Conservation (phyloP, 2,797 vertebrate genomes). For the Okamejei kenojei region DNA sequence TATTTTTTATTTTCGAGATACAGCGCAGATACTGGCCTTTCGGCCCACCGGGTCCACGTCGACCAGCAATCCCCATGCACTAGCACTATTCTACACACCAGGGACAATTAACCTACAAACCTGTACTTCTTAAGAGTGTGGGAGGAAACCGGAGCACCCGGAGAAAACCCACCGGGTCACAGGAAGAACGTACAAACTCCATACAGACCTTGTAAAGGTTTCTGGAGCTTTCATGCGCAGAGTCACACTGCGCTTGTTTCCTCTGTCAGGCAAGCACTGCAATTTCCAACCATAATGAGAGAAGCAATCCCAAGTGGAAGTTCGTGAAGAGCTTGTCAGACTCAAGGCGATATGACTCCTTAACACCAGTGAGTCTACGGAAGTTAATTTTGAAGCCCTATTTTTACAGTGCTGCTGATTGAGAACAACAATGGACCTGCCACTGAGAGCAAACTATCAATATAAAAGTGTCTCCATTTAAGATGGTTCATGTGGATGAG, state of each 20-base stretch:
- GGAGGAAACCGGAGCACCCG: too few species aligned
- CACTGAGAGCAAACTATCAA: background rate
- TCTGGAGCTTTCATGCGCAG: background rate
- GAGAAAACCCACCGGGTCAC: too few species aligned
- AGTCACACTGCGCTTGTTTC: background rate
- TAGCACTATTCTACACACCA: too few species aligned
- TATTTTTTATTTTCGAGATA: background rate
- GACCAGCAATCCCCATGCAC: too few species aligned
- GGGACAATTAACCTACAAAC: too few species aligned
- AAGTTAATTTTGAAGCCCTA: background rate
- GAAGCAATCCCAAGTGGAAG: background rate
- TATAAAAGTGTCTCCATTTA: background rate
- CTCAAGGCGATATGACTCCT: background rate
- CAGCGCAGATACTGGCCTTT: too few species aligned
- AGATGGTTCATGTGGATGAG: background rate
- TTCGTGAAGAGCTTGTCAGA: background rate
- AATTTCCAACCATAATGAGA: background rate
- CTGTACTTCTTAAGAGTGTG: too few species aligned
- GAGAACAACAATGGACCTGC: background rate
- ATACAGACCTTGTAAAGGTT: background rate
- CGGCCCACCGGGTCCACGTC: too few species aligned
- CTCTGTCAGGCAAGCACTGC: background rate
- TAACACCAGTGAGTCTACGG: background rate
- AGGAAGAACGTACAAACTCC: too few species aligned
- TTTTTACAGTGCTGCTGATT: background rate